Percentiles rank a stretch among this genome's conserved stretches.
These are phyloP conservation scores for Antechinus flavipes DNA, from an alignment of 2,113 vertebrate species.

Conservation along the genomic window DNA sequence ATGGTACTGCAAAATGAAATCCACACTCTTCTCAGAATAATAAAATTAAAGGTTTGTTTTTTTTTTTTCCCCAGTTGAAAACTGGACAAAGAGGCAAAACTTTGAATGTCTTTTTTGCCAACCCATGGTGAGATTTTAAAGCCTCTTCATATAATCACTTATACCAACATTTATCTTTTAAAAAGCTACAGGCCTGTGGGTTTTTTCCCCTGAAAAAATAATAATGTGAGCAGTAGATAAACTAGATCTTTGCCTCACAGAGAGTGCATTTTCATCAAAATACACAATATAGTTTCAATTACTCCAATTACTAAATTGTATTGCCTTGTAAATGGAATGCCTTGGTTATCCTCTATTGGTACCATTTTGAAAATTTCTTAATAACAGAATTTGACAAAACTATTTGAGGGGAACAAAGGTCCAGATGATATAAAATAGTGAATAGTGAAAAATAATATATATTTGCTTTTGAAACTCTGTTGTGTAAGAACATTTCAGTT, in stretches of 20 bases:
- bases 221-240: not conserved
- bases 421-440: not conserved
- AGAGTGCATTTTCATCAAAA: not conserved
- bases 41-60: not conserved
- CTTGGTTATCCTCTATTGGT: not conserved
- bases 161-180: not conserved
- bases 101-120: not conserved
- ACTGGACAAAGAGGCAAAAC: not conserved
- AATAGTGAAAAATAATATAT: not conserved
- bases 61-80: not conserved
- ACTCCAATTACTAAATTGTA: not conserved
- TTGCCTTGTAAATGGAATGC: not conserved
- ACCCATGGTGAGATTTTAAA: not conserved
- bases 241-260: not conserved
- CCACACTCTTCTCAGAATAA: slow-evolving; percentile 17
- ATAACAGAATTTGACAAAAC: not conserved
- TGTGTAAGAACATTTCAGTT: not conserved
- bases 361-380: slow-evolving; percentile 14
- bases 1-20: not conserved
- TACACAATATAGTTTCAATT: not conserved
- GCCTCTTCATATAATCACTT: not conserved
- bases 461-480: not conserved
- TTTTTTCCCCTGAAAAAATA: not conserved
- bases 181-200: not conserved
- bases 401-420: too few relatives aligned